Evolutionary conservation across 2,888 invertebrate genomes (phyloP), one percentile per base, ranked within the genome.

Genomic region (Pollenia amentaria): DNA sequence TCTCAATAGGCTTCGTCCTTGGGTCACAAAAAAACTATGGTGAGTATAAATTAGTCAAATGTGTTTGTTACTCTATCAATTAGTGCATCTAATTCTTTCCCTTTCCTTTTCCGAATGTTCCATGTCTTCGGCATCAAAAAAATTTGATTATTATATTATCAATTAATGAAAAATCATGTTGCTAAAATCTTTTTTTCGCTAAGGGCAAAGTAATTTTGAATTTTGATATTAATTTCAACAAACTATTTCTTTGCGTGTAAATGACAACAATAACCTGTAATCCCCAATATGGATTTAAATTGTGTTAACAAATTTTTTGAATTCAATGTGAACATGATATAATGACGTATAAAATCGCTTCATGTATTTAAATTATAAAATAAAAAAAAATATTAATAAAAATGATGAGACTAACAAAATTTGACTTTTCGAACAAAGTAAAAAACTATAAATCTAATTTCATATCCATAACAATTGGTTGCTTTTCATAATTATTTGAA

Each of bases 301-400:
- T 57, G 53, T 53, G 29, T 65, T 55, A 55, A 51, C 29, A 75
- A 64, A 81, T 72, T 8, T 46, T 53, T 57, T 12, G 8, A 67
- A 21, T 69, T 82, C 40, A 75, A 64, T 73, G 64, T 80, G 29
- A 72, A 76, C 46, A 53, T 46, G 38, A 40, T 53, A 53, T 14
- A 21, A 18, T 4, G 67, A 65, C 18, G 16, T 40, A 44, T 9
- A 16, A 51, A 62, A 51, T 48, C 12, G 21, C 18, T 53, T 29
- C 14, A 51, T 48, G 46, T 11, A 48, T 38, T 16, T 60, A 38
- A 10, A 48, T 1, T 9, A 53, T 0, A 18, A 51, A 72, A 72
- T 55, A n/a, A 38, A 18, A 51, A 72, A 72, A 44, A n/a, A 38
- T 12, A 29, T 40, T 3, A 18, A 75, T 11, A n/a, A 48, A 51